Evolutionary conservation across 2,113 vertebrate genomes (phyloP).

Genomic region (Nesogale talazaci): DNA sequence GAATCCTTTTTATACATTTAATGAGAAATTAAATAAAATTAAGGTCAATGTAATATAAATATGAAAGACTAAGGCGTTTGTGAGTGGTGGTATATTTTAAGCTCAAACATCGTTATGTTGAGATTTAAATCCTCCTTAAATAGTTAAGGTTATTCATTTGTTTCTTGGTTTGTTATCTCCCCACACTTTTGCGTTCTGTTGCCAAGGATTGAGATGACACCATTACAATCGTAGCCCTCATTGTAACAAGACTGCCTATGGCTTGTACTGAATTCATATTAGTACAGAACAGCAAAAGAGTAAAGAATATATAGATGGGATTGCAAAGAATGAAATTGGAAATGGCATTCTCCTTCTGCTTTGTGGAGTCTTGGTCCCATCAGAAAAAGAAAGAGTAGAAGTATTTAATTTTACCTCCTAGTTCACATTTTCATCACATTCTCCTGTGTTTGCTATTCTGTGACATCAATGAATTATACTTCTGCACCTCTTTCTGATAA

Average conservation of each 20-base stretch:
- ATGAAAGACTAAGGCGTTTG: slow-evolving; percentile 62
- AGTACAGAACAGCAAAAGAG: slow-evolving; percentile 47
- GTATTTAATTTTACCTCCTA: slow-evolving; percentile 68
- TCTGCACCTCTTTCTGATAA: slow-evolving; percentile 73
- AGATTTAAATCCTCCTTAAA: slow-evolving; percentile 51
- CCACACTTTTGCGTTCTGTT: slow-evolving; percentile 24
- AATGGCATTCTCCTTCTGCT: slow-evolving; percentile 52
- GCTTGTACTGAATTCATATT: slow-evolving; percentile 54
- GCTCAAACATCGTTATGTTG: slow-evolving; percentile 66
- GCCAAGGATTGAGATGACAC: slow-evolving; percentile 30
- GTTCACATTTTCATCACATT: slow-evolving; percentile 61
- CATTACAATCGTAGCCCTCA: slow-evolving; percentile 55
- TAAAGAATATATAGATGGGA: slow-evolving; percentile 29
- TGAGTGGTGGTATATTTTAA: slow-evolving; percentile 69
- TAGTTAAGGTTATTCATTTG: slow-evolving; percentile 43
- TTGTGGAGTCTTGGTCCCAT: slow-evolving; percentile 50
- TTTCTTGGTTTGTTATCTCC: slow-evolving; percentile 26
- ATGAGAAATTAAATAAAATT: slow-evolving; percentile 51
- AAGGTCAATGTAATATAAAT: slow-evolving; percentile 39
- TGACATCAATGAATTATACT: slow-evolving; percentile 37
- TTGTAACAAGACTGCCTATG: not conserved
- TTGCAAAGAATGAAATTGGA: slow-evolving; percentile 55
- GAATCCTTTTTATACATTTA: slow-evolving; percentile 24
- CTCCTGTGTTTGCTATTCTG: slow-evolving; percentile 72
- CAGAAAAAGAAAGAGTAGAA: slow-evolving; percentile 54